Base-by-base conservation (phyloP, 2,797 vertebrate genomes). In the Danio jaintianensis region DNA sequence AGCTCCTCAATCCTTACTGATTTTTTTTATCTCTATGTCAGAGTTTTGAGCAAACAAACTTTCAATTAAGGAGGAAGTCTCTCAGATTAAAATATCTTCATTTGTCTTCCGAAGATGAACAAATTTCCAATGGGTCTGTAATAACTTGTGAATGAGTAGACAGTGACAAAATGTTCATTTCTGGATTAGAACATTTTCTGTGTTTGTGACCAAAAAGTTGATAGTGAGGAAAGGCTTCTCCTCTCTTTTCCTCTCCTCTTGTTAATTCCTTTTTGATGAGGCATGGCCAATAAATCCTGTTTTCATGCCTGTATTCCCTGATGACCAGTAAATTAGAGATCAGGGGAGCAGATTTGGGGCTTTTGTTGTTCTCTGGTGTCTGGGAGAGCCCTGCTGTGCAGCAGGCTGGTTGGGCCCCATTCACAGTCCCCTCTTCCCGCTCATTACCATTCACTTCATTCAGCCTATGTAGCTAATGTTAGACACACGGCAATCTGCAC, bases 321-420 rank as follows among this genome's bases (percentile, higher is more conserved):
- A 91, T 93, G 92, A 91, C 93, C 90, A 93, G 92, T 93, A 94
- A 95, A 92, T 90, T 93, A 92, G 91, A 87, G 92, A 93, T 93
- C 92, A 94, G 93, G 92, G 89, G 90, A 87, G 89, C 75, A 89
- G 92, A 94, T 93, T 94, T 92, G 93, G 86, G 84, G 89, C 88
- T 90, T 90, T 88, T 85, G 83, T 81, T 16, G n/a, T 86, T 83
- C 82, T 42, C 29, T 88, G 87, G 71, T 91, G 75, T 80, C 5
- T 85, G 90, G 86, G 73, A 85, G 83, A 87, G 85, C 85, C 90
- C 84, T 90, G 78, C 85, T 79, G 74, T 90, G 89, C 81, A 85
- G 73, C 81, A 84, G 84, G 76, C 86, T 71, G 80, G 84, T 63
- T 82, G 66, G 78, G 81, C 72, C 83, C 64, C 70, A 84, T 83